phyloP scores from a whole-genome alignment of 2,797 vertebrate genomes.

The Megaceryle alcyon region DNA sequence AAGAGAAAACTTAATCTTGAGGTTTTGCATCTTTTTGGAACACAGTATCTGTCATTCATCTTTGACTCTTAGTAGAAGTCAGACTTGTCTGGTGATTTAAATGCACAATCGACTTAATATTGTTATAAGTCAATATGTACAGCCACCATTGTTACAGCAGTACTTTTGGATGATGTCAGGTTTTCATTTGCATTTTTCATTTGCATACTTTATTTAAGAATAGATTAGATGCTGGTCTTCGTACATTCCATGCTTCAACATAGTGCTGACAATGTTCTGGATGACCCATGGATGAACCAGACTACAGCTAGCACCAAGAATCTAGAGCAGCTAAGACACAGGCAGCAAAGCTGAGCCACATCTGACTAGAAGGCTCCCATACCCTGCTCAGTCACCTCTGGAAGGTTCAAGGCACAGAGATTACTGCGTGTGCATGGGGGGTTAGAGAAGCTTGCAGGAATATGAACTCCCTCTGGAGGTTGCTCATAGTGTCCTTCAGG shows the following conservation, averaged over 20 bases:
- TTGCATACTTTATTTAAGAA: background rate
- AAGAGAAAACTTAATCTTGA: background rate
- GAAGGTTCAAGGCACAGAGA: background rate
- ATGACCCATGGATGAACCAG: background rate
- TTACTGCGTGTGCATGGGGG: background rate
- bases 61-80: background rate
- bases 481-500: background rate
- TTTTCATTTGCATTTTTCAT: background rate
- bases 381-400: background rate
- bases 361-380: background rate
- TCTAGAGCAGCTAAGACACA: background rate
- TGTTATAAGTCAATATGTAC: background rate
- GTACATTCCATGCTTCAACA: background rate
- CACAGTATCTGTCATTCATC: background rate
- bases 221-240: background rate
- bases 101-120: background rate
- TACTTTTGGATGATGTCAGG: background rate
- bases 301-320: background rate
- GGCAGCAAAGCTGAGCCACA: background rate
- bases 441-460: background rate
- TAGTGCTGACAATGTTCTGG: background rate
- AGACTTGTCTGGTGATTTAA: background rate
- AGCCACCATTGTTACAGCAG: background rate
- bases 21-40: background rate
- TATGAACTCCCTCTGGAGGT: rapidly evolving